Evolutionary conservation across 2,113 vertebrate species (phyloP).

Genomic region (Eurystomus gularis): DNA sequence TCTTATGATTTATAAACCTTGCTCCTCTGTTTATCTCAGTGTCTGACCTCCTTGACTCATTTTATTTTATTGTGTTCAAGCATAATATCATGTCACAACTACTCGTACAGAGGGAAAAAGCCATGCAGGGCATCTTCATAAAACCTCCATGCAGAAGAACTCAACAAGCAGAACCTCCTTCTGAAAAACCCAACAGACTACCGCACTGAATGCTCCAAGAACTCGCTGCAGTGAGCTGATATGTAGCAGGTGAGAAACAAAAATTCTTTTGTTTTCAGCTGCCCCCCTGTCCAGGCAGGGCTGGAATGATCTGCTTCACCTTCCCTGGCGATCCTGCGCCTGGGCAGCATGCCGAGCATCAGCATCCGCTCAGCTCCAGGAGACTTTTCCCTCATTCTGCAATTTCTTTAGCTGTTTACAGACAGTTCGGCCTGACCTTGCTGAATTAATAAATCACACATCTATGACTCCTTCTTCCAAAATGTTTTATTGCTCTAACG

Average conservation of each 20-base stretch:
- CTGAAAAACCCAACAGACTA: background rate
- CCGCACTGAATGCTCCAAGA: background rate
- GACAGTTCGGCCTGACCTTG: background rate
- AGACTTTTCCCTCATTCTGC: background rate
- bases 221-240: background rate
- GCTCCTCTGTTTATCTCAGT: conserved; percentile 33
- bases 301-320: background rate
- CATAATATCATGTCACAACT: background rate
- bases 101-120: accelerated
- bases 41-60: background rate
- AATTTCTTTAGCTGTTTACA: background rate
- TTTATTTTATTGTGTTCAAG: conserved; percentile 7
- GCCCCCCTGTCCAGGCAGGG: background rate
- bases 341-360: accelerated
- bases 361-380: accelerated
- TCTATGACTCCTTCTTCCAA: background rate
- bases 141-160: background rate
- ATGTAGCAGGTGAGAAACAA: background rate
- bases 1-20: background rate
- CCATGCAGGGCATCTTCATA: background rate
- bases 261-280: background rate
- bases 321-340: background rate
- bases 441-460: background rate
- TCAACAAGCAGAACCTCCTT: background rate
- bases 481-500: background rate